Evolutionary conservation across 2,797 vertebrate genomes (phyloP), one percentile per base, ranked within the genome.

Genomic region (Hapalemur alaotrensis): DNA sequence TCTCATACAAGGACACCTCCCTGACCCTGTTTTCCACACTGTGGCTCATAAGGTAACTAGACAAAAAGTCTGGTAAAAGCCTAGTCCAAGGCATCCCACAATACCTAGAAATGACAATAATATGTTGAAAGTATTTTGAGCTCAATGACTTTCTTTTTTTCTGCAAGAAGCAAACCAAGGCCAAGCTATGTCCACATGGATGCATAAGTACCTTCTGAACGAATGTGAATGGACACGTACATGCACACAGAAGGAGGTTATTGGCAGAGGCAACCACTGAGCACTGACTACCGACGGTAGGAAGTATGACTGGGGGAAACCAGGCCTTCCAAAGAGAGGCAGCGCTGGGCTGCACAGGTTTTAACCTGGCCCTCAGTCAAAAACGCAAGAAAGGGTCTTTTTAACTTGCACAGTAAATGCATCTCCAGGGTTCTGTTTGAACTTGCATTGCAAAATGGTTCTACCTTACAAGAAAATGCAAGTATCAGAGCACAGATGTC

Each of bases 381-480:
- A 86, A 82, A 67, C n/a, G 72, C 25, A 76, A 48, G 84, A 67
- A 78, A 91, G 22, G 0, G 5, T 69, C 82, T 73, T 63, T 43
- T 81, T 52, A 81, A 82, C 59, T 73, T 82, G 38, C 11, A 61
- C 92, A 7, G 69, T 59, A 59, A 86, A 80, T 18, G 17, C 7
- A 18, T 83, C 20, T 73, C 35, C 28, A 48, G 63, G 38, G 23
- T 65, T 65, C 63, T 32, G 15, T n/a, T 72, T 91, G 46, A 95
- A 70, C 73, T 87, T 85, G 61, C 67, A 65, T 91, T 94, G 95
- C 83, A 83, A 67, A 93, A 78, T 67, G 13, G 46, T 57, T 43
- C 18, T 90, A 25, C 70, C 70, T 94, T 89, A 69, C 15, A n/a
- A n/a, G 63, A 94, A 96, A 86, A 91, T 70, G 7, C 43, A 79